Conservation (phyloP, 2,888 invertebrate species). For the Diabrotica balteata region DNA sequence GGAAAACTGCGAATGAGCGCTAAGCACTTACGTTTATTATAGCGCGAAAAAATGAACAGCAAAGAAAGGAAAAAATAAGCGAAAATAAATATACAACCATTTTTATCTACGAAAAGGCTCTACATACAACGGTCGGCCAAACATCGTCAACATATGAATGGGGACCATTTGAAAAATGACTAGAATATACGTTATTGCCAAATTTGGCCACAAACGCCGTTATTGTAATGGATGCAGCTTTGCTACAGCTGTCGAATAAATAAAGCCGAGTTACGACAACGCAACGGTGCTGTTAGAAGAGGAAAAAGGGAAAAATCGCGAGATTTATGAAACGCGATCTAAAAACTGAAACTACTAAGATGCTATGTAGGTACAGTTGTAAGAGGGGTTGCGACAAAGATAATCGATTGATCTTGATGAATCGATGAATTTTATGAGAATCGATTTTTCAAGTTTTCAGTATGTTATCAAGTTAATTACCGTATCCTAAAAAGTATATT, state of each 20-base stretch:
- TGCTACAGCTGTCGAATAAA: conserved; percentile 30
- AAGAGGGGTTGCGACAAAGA: neutral
- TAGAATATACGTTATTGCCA: conserved; percentile 28
- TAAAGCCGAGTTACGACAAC: conserved; percentile 11
- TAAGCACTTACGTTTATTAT: conserved; percentile 17
- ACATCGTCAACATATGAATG: conserved; percentile 22
- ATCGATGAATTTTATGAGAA: too few relatives aligned
- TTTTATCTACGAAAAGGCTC: conserved; percentile 2
- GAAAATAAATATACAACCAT: conserved; percentile 18
- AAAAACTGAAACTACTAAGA: conserved; percentile 7
- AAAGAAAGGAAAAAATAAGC: conserved; percentile 5
- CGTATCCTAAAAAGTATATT: too few relatives aligned
- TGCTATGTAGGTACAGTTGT: neutral
- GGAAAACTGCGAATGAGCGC: conserved; percentile 5
- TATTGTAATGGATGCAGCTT: conserved; percentile 28
- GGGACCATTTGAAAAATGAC: conserved; percentile 30
- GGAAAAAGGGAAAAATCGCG: conserved; percentile 18
- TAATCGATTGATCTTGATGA: too few relatives aligned
- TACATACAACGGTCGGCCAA: conserved; percentile 14
- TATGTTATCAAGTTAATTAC: too few relatives aligned
- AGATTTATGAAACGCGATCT: conserved; percentile 22
- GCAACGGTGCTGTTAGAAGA: conserved; percentile 1
- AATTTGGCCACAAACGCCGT: conserved; percentile 28
- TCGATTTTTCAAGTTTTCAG: too few relatives aligned
- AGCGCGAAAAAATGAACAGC: conserved; percentile 9